Conservation (phyloP, 2,113 vertebrate genomes). For the Eubucco bourcierii region DNA sequence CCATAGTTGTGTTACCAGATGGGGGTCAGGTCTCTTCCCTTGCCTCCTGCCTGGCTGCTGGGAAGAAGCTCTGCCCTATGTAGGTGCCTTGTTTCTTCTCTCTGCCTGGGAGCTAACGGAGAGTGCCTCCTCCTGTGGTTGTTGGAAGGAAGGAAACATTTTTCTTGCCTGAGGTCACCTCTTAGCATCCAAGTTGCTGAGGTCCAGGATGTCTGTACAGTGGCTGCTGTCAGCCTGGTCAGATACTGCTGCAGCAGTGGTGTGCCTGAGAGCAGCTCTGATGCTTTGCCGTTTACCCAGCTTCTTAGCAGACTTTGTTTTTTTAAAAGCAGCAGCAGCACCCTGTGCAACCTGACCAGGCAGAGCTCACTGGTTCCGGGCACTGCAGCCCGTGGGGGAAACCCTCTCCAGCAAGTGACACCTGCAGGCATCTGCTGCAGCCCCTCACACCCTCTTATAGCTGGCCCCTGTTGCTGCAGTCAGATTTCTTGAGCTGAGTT, state of each 20-base stretch:
- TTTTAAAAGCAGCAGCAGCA: not conserved
- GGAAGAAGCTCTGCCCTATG: not conserved
- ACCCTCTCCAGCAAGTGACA: not conserved
- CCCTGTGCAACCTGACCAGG: not conserved
- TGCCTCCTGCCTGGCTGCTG: not conserved
- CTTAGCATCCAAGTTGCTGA: fast-evolving
- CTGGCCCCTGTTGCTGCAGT: not conserved
- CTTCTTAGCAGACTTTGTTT: not conserved
- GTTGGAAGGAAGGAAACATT: slow-evolving; percentile 34
- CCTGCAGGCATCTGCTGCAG: fast-evolving
- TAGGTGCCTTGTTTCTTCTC: not conserved
- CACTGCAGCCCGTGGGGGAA: not conserved
- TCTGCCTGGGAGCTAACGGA: not conserved
- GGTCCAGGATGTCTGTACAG: not conserved
- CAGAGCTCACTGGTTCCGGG: not conserved
- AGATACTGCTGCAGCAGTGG: not conserved
- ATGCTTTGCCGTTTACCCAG: not conserved
- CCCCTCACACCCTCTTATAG: not conserved
- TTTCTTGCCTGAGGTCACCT: slow-evolving; percentile 21
- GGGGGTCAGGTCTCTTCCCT: not conserved
- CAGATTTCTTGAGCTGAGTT: not conserved
- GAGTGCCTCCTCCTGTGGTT: slow-evolving; percentile 9
- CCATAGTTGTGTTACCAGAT: not conserved
- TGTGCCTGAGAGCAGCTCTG: not conserved
- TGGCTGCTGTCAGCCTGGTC: not conserved